Percentiles rank a stretch among this genome's conserved stretches.
Evolutionary conservation across 2,888 invertebrate genomes (phyloP).

Genomic region (Epinotia bilunana): DNA sequence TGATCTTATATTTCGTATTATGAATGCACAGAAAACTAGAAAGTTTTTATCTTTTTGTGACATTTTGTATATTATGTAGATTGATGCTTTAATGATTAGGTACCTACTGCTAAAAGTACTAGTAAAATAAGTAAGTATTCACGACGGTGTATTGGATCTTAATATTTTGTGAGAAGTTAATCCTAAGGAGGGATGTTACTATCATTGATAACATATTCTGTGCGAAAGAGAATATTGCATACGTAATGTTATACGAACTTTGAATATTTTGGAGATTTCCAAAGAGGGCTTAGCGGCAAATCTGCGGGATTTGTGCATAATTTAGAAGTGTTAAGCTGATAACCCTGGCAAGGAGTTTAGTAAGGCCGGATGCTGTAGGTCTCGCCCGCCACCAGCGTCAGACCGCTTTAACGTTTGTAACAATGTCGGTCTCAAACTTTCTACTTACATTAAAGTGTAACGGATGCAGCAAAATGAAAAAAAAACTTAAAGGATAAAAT

Average conservation of each 20-base stretch:
- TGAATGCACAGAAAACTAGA: neutral
- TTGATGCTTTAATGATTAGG: neutral
- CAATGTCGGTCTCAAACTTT: constrained; percentile 18
- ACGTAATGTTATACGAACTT: neutral
- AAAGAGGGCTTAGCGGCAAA: constrained; percentile 8
- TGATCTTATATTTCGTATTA: neutral
- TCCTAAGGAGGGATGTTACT: neutral
- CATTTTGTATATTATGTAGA: neutral
- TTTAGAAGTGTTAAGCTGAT: constrained; percentile 31
- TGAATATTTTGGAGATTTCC: constrained; percentile 16
- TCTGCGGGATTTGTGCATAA: constrained; percentile 26
- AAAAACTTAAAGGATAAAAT: constrained; percentile 37
- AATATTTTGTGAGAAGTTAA: constrained; percentile 9
- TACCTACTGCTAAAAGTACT: neutral
- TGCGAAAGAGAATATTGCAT: constrained; percentile 1
- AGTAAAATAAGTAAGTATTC: neutral
- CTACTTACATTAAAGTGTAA: constrained; percentile 23
- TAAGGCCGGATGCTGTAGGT: constrained; percentile 8
- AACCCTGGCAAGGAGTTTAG: constrained; percentile 32
- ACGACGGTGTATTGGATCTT: neutral
- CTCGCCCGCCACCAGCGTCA: neutral
- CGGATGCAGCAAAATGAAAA: constrained; percentile 41
- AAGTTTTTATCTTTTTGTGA: neutral
- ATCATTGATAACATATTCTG: constrained; percentile 5
- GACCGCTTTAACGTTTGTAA: neutral